A percentile compares a stretch with the other conserved stretches of the same genome.
These are phyloP conservation scores for Xenopus tropicalis DNA, from an alignment of 2,113 vertebrate genomes.

Conservation along the genomic window DNA sequence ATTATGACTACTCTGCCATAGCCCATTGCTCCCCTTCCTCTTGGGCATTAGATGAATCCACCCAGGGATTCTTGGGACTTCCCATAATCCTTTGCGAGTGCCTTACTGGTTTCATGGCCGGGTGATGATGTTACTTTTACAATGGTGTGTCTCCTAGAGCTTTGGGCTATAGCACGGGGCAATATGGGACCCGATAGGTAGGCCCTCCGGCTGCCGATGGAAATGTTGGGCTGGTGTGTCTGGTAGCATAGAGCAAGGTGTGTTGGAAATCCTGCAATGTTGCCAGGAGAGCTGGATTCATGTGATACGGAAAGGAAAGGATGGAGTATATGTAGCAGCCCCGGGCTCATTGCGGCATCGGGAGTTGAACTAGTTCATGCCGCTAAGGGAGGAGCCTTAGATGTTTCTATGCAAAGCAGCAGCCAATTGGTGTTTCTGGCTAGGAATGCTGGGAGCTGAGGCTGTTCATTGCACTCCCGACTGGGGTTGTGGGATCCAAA, in stretches of 20 bases:
- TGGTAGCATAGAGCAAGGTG: not conserved
- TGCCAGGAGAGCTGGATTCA: slow-evolving; percentile 17
- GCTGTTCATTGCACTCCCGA: not conserved
- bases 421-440: not conserved
- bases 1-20: not conserved
- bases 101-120: not conserved
- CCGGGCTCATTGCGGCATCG: too few relatives aligned
- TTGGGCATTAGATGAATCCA: not conserved
- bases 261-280: slow-evolving; percentile 20
- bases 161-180: too few relatives aligned
- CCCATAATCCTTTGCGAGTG: not conserved
- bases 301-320: slow-evolving; percentile 5
- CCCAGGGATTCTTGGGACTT: slow-evolving; percentile 1
- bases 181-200: too few relatives aligned
- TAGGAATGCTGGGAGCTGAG: not conserved
- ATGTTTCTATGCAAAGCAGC: too few relatives aligned
- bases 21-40: not conserved
- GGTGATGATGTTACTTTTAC: not conserved
- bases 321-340: not conserved
- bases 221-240: too few relatives aligned
- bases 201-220: too few relatives aligned
- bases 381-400: too few relatives aligned
- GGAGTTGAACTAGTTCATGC: too few relatives aligned
- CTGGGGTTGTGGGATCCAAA: too few relatives aligned
- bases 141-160: too few relatives aligned